Conservation (phyloP, 2,113 vertebrate species). For the Misgurnus mizolepis region DNA sequence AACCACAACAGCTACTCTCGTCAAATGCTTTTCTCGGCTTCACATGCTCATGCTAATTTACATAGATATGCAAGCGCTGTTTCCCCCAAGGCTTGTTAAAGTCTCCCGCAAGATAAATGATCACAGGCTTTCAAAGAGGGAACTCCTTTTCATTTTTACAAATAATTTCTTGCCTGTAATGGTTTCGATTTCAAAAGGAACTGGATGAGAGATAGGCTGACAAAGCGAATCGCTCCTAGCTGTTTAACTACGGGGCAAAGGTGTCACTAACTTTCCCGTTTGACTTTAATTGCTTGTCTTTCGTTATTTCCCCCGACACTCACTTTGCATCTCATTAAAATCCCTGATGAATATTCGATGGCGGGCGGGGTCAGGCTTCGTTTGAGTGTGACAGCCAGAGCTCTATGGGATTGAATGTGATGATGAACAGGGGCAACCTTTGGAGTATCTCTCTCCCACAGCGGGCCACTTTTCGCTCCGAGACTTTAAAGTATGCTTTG, state of each 20-base stretch:
- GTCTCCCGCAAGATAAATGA: slow-evolving; percentile 27
- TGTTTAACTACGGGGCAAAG: slow-evolving; percentile 12
- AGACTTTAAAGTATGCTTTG: not conserved
- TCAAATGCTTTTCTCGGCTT: not conserved
- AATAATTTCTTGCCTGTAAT: slow-evolving; percentile 22
- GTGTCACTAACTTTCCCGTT: slow-evolving; percentile 22
- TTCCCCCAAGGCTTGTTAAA: slow-evolving; percentile 29
- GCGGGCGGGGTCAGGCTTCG: not conserved
- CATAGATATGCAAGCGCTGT: slow-evolving; percentile 1
- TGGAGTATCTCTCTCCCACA: not conserved
- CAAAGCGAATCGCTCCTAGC: slow-evolving; percentile 19
- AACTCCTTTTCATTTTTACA: slow-evolving; percentile 23
- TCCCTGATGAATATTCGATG: slow-evolving; percentile 13
- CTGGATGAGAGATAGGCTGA: slow-evolving; percentile 28
- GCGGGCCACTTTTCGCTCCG: not conserved
- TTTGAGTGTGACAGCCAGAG: not conserved
- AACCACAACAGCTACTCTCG: slow-evolving; percentile 2
- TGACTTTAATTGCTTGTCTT: slow-evolving; percentile 46
- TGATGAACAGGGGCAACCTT: not conserved
- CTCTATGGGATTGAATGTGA: not conserved
- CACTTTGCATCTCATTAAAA: slow-evolving; percentile 43
- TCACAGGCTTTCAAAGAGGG: slow-evolving; percentile 31
- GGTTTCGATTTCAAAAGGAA: slow-evolving; percentile 27
- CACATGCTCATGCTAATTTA: slow-evolving; percentile 35
- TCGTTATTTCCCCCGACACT: slow-evolving; percentile 39